Base-by-base conservation (phyloP, 2,888 invertebrate species). In the Drosophila acutilabella region DNA sequence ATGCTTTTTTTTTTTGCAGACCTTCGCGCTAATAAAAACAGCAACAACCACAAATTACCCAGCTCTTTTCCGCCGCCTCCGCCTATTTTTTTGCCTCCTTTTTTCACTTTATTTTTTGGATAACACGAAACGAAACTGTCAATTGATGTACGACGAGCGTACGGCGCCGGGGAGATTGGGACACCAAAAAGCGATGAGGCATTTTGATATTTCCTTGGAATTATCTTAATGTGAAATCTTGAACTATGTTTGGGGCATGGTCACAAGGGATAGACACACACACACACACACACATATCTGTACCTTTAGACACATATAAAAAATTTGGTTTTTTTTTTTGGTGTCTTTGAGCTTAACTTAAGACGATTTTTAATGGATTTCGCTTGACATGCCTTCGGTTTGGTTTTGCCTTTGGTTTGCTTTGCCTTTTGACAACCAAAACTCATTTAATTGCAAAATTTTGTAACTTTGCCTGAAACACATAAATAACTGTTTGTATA, bases 211-310 rank as follows among this genome's bases (percentile, higher is more conserved):
- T 83, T 83, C 83, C 83, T 83, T 83, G 83, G 85, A 83, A 88
- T 87, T 83, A 83, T 83, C 83, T 83, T 87, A 83, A 83, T 83
- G 83, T 83, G 88, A 83, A 83, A 83, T 83, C 83, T 83, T 85
- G 70, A 88, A 85, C 83, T 87, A 83, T 81, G 88, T 75, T 82
- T 86, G 87, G 81, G 88, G 81, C 82, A 87, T 83, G 77, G 82
- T 75, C 88, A 61, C 74, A 78, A 83, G 78, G 81, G 87, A 81
- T 69, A 65, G 69, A 77, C 41, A 62, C 70, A 61, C 59, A 56
- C 44, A 48, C 44, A 68, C 66, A 33, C 48, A 42, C n/a, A 45
- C 33, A 76, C 59, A 61, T 23, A 45, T 45, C 20, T 45, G 5
- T 51, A 56, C 54, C 30, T 41, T 57, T 47, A 50, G 45, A 50